Evolutionary conservation across 1,140 invertebrate species (phyloP), one percentile per base, ranked within the genome.

Genomic region (Agrilus planipennis): DNA sequence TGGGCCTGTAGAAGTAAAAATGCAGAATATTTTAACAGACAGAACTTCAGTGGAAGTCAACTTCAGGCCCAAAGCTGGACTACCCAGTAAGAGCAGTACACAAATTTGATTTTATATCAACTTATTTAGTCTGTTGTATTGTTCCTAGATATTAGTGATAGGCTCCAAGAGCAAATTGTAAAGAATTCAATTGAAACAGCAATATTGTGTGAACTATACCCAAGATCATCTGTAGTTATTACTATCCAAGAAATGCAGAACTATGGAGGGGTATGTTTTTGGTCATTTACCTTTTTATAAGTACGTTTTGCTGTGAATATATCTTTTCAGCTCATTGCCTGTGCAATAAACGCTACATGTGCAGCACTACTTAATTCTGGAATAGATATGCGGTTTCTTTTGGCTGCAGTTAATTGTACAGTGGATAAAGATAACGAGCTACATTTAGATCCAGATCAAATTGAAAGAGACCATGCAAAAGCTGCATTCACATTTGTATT

Each of bases 171-270:
- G 65, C 69, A 72, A 37, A 71, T 81, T 15, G 74, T 93, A 37
- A 73, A 67, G 53, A 79, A 81, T 52, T 79, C 80, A 3, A 83
- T 82, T 62, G 82, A 89, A 60, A 64, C 76, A 19, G 73, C 77
- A 1, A 57, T 92, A 28, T 53, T 85, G 2, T 65, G 75, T 0
- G 63, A 70, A 35, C 56, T 85, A 14, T 79, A 89, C 67, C 89
- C 89, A 4, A 68, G 85, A 21, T 76, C 86, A 5, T 71, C 77
- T 15, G 76, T 92, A 44, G 74, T 72, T 7, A 64, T 93, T 12
- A 81, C 81, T 46, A 53, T 92, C 41, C 89, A 93, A 66, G 89
- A 93, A 68, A 65, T 92, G 49, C 80, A 92, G 64, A 77, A 89
- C 67, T 73, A 68, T 58, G 84, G 87, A 44, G 83, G 84, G 43